Base-by-base conservation (phyloP, 2,113 vertebrate genomes). In the Lates calcarifer region DNA sequence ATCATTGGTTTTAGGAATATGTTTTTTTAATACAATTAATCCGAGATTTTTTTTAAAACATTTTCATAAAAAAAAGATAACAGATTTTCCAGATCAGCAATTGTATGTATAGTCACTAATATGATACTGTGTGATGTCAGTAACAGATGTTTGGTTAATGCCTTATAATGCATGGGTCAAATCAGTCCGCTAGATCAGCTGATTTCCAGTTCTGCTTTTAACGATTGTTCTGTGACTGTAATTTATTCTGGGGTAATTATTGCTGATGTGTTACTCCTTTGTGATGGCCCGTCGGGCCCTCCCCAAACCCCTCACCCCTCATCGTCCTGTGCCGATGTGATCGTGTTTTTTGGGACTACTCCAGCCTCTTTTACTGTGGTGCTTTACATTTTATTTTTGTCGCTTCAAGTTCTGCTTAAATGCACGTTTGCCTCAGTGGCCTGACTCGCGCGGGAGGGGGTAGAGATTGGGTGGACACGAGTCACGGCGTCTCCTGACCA, bases 81-180 rank as follows among this genome's bases (percentile, higher is more conserved):
- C 45, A 57, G 43, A 49, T 81, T 81, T 89, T 87, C 64, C 77
- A 83, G 75, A 90, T 89, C 89, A 74, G 84, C 86, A 90, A 85
- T 85, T 91, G 90, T 94, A 91, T 93, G 93, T 93, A 90, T 89
- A 93, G 87, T 94, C 89, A 85, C 82, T 89, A 89, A 82, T 90
- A 86, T 89, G 86, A 90, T 87, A 86, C 88, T 81, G 47, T 92
- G 91, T 91, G 89, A 95, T 93, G 93, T 94, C 92, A 79, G 93
- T 93, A 88, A 93, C 76, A 93, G 61, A 86, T 83, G 90, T 94
- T 91, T 90, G 93, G 89, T 93, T 92, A 89, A 86, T 86, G 93
- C 93, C 93, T 95, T 95, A 94, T 94, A 92, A 91, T 93, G 94
- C 94, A 95, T 94, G 94, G 91, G 86, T 92, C 89, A 78, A 86